Evolutionary conservation across 2,113 vertebrate species (phyloP).

Genomic region (Phasianus colchicus): DNA sequence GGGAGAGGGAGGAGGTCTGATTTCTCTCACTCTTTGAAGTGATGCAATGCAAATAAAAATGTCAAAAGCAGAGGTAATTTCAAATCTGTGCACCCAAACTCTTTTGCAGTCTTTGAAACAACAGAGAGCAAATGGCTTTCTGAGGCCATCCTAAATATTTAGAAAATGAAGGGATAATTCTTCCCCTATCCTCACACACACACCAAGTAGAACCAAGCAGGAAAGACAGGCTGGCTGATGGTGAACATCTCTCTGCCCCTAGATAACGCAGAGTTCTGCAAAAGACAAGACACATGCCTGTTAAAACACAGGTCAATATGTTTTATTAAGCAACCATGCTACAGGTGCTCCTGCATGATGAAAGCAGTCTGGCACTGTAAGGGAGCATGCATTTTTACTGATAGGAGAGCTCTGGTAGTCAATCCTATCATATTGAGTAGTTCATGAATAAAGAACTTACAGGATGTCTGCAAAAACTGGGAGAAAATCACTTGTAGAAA

Average conservation of each 20-base stretch:
- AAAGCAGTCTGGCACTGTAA: background rate
- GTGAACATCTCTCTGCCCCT: background rate
- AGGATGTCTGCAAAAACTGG: background rate
- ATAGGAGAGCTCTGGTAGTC: background rate
- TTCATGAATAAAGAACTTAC: background rate
- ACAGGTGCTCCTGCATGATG: background rate
- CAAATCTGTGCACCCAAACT: background rate
- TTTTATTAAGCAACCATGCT: slow-evolving; percentile 46
- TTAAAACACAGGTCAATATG: slow-evolving; percentile 42
- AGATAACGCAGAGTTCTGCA: background rate
- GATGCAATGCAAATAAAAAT: background rate
- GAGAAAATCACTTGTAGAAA: background rate
- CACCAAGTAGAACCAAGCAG: background rate
- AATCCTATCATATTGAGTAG: background rate
- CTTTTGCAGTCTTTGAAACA: background rate
- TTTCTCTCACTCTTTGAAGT: background rate
- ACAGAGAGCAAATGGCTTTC: background rate
- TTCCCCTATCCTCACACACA: background rate
- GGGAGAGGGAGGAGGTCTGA: background rate
- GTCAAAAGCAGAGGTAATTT: background rate
- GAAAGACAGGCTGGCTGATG: background rate
- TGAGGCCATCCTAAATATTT: background rate
- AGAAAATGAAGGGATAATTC: background rate
- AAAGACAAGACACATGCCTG: slow-evolving; percentile 24
- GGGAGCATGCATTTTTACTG: background rate